Percentiles rank a stretch among this genome's conserved stretches.
phyloP scores from a whole-genome alignment of 2,113 vertebrate species.

The Danio rerio region GRCz12tu NC_133185.1:2599001-2599500 shows the following conservation, averaged over 20 bases:
- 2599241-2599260: neutral
- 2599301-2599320: neutral
- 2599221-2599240: neutral
- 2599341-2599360: neutral
- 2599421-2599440: neutral
- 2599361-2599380: neutral
- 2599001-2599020: neutral
- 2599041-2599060: neutral
- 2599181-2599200: constrained; percentile 17
- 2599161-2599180: constrained; percentile 22
- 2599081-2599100: constrained; percentile 44
- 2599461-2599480: neutral
- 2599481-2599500: neutral
- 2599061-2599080: constrained; percentile 18
- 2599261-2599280: neutral
- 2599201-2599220: neutral
- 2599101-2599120: constrained; percentile 34
- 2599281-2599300: neutral
- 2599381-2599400: neutral
- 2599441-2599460: neutral
- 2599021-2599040: neutral
- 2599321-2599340: neutral
- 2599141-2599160: constrained; percentile 40
- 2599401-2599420: neutral
- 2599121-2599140: constrained; percentile 24